These are phyloP conservation scores for Iselma pallidipennis DNA, from an alignment of 2,888 invertebrate species.

Conservation along the genomic window DNA sequence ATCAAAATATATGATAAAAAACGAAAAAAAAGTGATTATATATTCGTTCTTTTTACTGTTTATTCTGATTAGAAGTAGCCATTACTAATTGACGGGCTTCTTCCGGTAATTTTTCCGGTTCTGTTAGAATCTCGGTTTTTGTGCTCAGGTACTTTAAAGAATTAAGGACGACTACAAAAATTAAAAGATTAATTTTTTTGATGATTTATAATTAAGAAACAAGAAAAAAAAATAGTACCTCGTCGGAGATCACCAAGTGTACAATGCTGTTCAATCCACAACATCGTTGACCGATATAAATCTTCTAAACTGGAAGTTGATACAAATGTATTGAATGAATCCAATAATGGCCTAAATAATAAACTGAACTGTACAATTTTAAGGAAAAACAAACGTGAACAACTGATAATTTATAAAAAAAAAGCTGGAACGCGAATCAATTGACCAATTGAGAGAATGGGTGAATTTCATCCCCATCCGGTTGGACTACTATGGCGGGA, in stretches of 20 bases:
- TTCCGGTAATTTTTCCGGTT: slow-evolving; percentile 85
- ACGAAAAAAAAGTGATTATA: no score
- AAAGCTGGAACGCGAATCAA: background rate
- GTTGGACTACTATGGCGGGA: no score
- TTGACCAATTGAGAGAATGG: background rate
- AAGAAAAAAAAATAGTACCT: slow-evolving; percentile 62
- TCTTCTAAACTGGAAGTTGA: slow-evolving; percentile 91
- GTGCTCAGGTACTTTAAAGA: slow-evolving; percentile 89
- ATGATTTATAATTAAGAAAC: background rate
- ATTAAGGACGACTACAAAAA: slow-evolving; percentile 83
- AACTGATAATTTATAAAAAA: background rate
- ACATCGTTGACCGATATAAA: slow-evolving; percentile 85
- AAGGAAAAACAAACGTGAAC: slow-evolving; percentile 53
- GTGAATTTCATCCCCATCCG: no score
- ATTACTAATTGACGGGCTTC: slow-evolving; percentile 81
- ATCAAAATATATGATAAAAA: no score
- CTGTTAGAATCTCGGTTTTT: slow-evolving; percentile 88
- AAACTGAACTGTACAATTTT: slow-evolving; percentile 79
- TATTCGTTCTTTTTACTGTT: background rate
- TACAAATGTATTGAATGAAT: slow-evolving; percentile 89
- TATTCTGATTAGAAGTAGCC: slow-evolving; percentile 3
- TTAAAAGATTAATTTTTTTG: slow-evolving; percentile 11
- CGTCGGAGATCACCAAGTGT: slow-evolving; percentile 92
- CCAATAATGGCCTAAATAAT: slow-evolving; percentile 85
- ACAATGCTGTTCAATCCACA: slow-evolving; percentile 97